A percentile compares a stretch with the other conserved stretches of the same genome.
These are phyloP conservation scores for Picathartes gymnocephalus DNA, from an alignment of 2,113 vertebrate species.

Conservation along the genomic window DNA sequence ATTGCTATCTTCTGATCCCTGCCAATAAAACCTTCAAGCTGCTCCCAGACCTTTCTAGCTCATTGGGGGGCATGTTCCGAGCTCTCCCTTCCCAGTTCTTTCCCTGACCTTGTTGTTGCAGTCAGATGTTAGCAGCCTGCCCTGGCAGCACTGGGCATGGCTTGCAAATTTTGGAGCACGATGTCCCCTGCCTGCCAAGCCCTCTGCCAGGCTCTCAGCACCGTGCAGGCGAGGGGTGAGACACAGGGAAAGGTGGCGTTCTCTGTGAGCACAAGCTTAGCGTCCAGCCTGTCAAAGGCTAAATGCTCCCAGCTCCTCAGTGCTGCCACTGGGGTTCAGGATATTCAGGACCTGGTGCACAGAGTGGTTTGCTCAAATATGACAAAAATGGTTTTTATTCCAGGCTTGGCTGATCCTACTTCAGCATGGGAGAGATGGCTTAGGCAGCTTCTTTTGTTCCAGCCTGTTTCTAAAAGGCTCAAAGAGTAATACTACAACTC, in stretches of 20 bases:
- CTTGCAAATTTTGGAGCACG: accelerated
- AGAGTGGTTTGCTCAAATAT: neutral
- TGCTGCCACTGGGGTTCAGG: neutral
- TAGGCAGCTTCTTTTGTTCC: neutral
- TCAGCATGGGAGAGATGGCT: neutral
- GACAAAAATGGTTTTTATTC: neutral
- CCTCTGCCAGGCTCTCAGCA: neutral
- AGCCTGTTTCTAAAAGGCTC: neutral
- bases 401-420: neutral
- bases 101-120: neutral
- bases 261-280: neutral
- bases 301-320: neutral
- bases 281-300: neutral
- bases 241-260: neutral
- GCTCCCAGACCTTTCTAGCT: neutral
- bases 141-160: neutral
- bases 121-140: neutral
- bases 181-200: neutral
- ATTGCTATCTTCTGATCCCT: neutral
- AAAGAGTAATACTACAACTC: neutral
- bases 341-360: neutral
- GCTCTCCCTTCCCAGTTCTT: neutral
- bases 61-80: accelerated
- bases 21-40: neutral
- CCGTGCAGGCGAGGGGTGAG: neutral